phyloP scores from a whole-genome alignment of 1,140 invertebrate genomes.

The Oncopeltus fasciatus region DNA sequence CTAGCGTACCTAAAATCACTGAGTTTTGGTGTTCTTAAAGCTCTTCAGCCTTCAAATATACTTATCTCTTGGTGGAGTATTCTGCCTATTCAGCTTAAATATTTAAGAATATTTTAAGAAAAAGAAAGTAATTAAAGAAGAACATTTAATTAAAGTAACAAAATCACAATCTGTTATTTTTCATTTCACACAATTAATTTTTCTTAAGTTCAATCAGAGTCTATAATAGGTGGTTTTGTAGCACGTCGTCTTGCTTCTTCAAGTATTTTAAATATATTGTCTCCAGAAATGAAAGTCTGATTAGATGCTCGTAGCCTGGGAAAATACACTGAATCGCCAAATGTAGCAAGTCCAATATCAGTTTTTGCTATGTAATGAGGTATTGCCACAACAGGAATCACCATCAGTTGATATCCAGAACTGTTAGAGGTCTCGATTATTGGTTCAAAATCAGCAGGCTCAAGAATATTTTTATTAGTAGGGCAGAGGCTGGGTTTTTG shows the following conservation, averaged over 20 bases:
- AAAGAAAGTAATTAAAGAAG: too few relatives aligned
- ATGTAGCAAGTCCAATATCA: constrained; percentile 7
- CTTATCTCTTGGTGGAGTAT: too few relatives aligned
- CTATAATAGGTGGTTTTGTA: background rate
- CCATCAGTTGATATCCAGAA: constrained; percentile 8
- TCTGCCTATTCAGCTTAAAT: too few relatives aligned
- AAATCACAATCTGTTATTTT: too few relatives aligned
- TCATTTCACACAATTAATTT: background rate
- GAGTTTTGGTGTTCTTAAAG: too few relatives aligned
- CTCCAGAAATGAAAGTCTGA: constrained; percentile 4
- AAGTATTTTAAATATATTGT: constrained; percentile 8
- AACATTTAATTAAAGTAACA: too few relatives aligned
- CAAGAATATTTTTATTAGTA: background rate
- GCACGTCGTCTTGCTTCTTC: constrained; percentile 7
- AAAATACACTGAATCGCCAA: constrained; percentile 2
- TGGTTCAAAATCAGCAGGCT: background rate
- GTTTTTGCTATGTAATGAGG: background rate
- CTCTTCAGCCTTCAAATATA: too few relatives aligned
- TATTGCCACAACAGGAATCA: background rate
- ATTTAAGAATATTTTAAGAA: too few relatives aligned
- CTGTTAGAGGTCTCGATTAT: background rate
- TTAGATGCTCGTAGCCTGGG: background rate
- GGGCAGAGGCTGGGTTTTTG: too few relatives aligned
- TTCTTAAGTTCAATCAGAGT: background rate
- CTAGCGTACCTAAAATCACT: too few relatives aligned